Base-by-base conservation (phyloP, 2,888 invertebrate genomes). In the Dendrolimus pini region DNA sequence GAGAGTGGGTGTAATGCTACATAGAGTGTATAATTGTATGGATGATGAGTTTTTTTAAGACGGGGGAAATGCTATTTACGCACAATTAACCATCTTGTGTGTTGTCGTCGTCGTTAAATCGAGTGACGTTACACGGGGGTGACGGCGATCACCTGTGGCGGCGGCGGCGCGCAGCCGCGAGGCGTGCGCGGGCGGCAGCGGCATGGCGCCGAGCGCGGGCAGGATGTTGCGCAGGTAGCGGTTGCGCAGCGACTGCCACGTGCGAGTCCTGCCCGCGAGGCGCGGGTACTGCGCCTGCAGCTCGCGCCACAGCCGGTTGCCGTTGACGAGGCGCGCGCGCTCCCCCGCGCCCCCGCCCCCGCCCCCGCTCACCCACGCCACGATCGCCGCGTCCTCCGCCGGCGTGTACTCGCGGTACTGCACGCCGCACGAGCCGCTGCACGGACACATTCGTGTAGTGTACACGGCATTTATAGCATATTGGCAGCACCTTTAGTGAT, bases 161-260 rank as follows among this genome's bases (percentile, higher is more conserved):
- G 80, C 70, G 65, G 69, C 75, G 59, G 80, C 75, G 7, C 83
- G 66, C 54, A 82, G 70, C 0, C 73, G 58, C 52, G 68, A 55
- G 59, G 67, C 74, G n/a, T 72, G 65, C 0, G 58, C 55, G 7
- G 72, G 64, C 52, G 75, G 65, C 61, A 86, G 70, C 47, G 75
- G 72, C 54, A 85, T 75, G 41, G 59, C 30, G 10, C 65, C 70
- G 41, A 91, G 82, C 42, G 71, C 10, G 12, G 85, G 87, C 68
- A 90, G 78, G 59, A 91, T 71, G 74, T 82, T 77, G 60, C 89
- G 85, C 64, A 90, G 77, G 79, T 87, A 91, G 55, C 90, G 80
- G 74, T 87, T 89, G 13, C 89, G 82, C 47, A 91, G 77, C 41
- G 90, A 90, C 64, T 90, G 90, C 87, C 86, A 91, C 59, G 87